A percentile compares a stretch with the other conserved stretches of the same genome.
Conservation (phyloP, 2,113 vertebrate genomes). For the Callionymus lyra region DNA sequence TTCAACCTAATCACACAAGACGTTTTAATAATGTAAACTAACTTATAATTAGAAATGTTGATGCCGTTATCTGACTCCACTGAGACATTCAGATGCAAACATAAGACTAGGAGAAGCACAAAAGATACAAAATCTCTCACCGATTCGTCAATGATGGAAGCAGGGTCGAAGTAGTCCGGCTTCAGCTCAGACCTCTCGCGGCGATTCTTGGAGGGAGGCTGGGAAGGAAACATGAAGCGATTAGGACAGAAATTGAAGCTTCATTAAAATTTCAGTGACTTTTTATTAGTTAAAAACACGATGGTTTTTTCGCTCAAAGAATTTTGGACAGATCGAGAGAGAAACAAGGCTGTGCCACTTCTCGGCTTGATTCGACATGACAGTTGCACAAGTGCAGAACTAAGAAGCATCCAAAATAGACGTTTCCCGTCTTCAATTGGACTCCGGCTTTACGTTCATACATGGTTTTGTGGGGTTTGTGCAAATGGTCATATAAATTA, state of each 20-base stretch:
- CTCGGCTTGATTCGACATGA: conserved; percentile 32
- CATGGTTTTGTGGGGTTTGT: conserved; percentile 23
- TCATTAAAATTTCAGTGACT: neutral
- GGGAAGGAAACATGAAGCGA: conserved; percentile 14
- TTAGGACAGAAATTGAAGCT: conserved; percentile 8
- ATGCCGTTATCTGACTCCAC: too few relatives aligned
- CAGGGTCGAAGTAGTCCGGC: conserved; percentile 98
- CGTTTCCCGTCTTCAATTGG: conserved; percentile 18
- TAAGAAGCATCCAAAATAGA: conserved; percentile 15
- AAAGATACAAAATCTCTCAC: conserved; percentile 61
- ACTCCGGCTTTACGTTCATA: conserved; percentile 18
- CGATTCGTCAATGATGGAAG: conserved; percentile 99
- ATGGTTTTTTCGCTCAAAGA: neutral
- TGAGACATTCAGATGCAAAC: too few relatives aligned
- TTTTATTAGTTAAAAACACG: neutral
- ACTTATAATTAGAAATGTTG: too few relatives aligned
- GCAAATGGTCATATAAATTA: conserved; percentile 18
- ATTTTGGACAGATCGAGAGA: conserved; percentile 11
- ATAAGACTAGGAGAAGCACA: too few relatives aligned
- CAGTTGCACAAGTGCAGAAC: conserved; percentile 22
- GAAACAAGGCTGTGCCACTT: conserved; percentile 18
- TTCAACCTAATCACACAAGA: too few relatives aligned
- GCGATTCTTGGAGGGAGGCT: conserved; percentile 98
- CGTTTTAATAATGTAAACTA: too few relatives aligned
- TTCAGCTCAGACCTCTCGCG: conserved; percentile 96